Base-by-base conservation (phyloP, 2,113 vertebrate species). In the Acinonyx jubatus region DNA sequence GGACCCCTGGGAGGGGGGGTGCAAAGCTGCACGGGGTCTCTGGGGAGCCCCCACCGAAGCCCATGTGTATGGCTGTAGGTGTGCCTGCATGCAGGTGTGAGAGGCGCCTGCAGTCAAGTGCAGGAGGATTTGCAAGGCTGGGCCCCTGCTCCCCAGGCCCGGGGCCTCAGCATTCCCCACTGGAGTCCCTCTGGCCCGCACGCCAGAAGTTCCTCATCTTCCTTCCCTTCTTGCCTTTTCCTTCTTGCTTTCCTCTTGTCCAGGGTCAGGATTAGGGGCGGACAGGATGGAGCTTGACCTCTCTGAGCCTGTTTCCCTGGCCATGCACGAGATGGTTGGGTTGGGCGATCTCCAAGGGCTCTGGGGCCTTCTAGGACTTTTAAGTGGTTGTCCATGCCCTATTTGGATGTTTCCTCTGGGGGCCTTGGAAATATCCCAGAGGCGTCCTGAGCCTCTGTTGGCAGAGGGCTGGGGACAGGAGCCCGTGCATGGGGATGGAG, bases 271-370 rank as follows among this genome's bases (percentile, higher is more conserved):
- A 71, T 31, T 18, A 29, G 84, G 50, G 45, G 16, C 1, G 5
- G 10, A 76, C 65, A 45, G 71, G 69, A 57, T 41, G 52, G 31
- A 16, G 9, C 21, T 23, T 18, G 48, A 21, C 31, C 18, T 38
- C 23, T 81, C 76, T 19, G 41, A 94, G 63, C 21, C 71, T 85
- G 25, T 33, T 66, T 82, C 41, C 55, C 79, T 78, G 4, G 41
- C 71, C 14, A 3, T 0, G 1, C 3, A 4, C 0, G 1, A 57
- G 55, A n/a, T 0, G 0, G 14, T n/a, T 78, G 68, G 19, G 5
- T 18, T 2, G 11, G 84, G 29, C 3, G 16, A 38, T 61, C 71
- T 79, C 48, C 27, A 38, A 68, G 69, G 36, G 76, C 85, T n/a
- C 57, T 4, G 57, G 86, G 63, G 76, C n/a, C 33, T 66, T 66